Evolutionary conservation across 2,797 vertebrate genomes (phyloP), one percentile per base, ranked within the genome.

Genomic region (Sebastes umbrosus): DNA sequence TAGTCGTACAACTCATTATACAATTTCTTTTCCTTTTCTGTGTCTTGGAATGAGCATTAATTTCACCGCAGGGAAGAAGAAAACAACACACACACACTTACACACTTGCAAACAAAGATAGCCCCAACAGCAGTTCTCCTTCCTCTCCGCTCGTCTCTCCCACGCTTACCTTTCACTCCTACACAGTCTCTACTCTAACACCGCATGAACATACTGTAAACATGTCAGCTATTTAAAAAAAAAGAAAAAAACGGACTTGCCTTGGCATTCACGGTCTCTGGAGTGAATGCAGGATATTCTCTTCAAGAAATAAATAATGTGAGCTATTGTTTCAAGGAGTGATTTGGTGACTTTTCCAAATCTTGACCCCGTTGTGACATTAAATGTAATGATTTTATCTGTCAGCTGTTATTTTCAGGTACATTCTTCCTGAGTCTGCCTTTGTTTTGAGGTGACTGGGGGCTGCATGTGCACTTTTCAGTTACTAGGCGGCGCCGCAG

Each of bases 121-220:
- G 59, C 75, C 72, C 70, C 54, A 29, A 79, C 73, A 86, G 81
- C 79, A 88, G 69, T 55, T 84, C 67, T 84, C 75, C 64, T 75
- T 83, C 70, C 75, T 90, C 79, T 77, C 31, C 4, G 8, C 83
- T 84, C 2, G 20, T 79, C 77, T 82, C 80, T 90, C 84, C 81
- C 90, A 85, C 83, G 55, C 88, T 87, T 66, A 84, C 84, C 76
- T 88, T 84, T 72, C 79, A 75, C 90, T 87, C 88, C 82, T 63
- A 84, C 89, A 75, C 78, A 79, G 76, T 70, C 65, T 84, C 77
- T 20, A 22, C 77, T 84, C 78, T 69, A 75, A 59, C 79, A 83
- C 39, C 2, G 22, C 22, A 34, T 52, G 70, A 88, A 84, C 69
- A 74, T 32, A 70, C 68, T 60, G 79, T 75, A 86, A 87, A 89